Evolutionary conservation across 2,113 vertebrate genomes (phyloP).

Genomic region (Carassius gibelio): DNA sequence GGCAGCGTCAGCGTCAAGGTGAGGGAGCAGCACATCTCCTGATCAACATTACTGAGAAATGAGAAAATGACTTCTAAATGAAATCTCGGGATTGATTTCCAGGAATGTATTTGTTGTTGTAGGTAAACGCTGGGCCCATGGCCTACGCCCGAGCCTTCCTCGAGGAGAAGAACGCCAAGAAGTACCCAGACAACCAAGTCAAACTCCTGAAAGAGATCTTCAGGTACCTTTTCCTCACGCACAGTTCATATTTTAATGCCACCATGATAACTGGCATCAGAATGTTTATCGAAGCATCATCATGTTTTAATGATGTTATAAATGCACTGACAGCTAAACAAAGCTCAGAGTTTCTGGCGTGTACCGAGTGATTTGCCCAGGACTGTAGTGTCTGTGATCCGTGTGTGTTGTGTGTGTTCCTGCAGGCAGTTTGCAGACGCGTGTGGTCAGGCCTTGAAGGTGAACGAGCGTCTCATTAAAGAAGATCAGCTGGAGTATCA

Average conservation of each 20-base stretch:
- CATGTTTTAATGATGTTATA: not conserved
- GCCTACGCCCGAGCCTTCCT: slow-evolving; percentile 95
- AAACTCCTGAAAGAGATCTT: slow-evolving; percentile 97
- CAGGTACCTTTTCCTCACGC: slow-evolving; percentile 76
- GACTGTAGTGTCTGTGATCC: no score
- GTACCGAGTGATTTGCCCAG: no score
- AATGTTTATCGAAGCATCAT: no score
- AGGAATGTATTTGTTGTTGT: not conserved
- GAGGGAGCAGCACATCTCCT: not conserved
- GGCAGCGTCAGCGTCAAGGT: slow-evolving; percentile 96
- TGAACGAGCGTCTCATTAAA: slow-evolving; percentile 96
- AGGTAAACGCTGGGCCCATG: slow-evolving; percentile 98
- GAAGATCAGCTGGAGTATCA: slow-evolving; percentile 98
- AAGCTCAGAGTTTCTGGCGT: not conserved
- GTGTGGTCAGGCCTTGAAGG: slow-evolving; percentile 93
- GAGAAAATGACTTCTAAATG: no score
- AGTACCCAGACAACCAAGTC: slow-evolving; percentile 97
- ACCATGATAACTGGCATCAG: no score
- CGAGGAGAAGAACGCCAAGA: slow-evolving; percentile 96
- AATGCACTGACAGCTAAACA: not conserved
- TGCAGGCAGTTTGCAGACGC: slow-evolving; percentile 93
- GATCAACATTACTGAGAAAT: no score
- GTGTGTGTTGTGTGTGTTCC: slow-evolving; percentile 11
- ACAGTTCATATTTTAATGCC: no score
- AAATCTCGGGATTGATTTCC: not conserved